Base-by-base conservation (phyloP, 2,888 invertebrate genomes). In the Megastigmus dorsalis region DNA sequence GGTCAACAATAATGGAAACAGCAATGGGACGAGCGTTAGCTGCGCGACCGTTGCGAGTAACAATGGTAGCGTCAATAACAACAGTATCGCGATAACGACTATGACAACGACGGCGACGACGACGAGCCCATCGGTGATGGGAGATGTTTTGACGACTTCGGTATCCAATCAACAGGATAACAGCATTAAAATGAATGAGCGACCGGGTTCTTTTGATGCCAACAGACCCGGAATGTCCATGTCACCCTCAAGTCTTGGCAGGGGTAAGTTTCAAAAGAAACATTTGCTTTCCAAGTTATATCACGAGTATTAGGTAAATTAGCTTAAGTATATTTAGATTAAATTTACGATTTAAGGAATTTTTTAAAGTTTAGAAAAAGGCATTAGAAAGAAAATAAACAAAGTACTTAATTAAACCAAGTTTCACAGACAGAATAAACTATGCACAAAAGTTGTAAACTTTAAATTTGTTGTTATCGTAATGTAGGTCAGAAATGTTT, bases 171-270 rank as follows among this genome's bases (percentile, higher is more conserved):
- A 84, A 50, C 85, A 84, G 73, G 84, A 87, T 73, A 78, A 76
- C 48, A 79, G 79, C 6, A 85, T 85, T 82, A 87, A 85, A 82
- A 82, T 84, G 73, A 78, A 81, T 13, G 87, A 86, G 68, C 84
- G 84, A 76, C 78, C 81, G 36, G 79, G 82, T 1, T 54, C 71
- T 52, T 87, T 86, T 72, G 87, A 88, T 43, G 82, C 78, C 28
- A 82, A 78, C 79, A 85, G 88, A 71, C 88, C 88, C 13, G 85
- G 83, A 79, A 85, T 89, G 83, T 90, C 91, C 79, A 88, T 91
- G 88, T 95, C 95, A 82, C 95, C 95, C 80, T 92, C 93, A 84
- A 93, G 93, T 88, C 90, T 92, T 86, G 91, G 91, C 89, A 92
- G 94, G 92, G 95, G 95, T 95, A 90, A 92, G 92, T 82, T 77